Evolutionary conservation across 1,140 invertebrate genomes (phyloP).

Genomic region (Drosophila jambulina): DNA sequence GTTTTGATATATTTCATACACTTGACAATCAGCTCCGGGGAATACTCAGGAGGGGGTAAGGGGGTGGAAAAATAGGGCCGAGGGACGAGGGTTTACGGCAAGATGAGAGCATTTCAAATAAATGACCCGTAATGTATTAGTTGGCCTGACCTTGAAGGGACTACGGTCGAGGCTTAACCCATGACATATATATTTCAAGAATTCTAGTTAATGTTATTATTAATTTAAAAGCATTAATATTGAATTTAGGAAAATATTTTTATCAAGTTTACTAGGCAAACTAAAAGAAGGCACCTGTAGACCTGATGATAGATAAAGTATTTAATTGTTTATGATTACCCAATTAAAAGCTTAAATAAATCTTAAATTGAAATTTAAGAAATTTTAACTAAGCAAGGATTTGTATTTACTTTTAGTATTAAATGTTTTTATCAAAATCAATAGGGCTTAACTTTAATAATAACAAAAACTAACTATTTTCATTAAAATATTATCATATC

Average conservation of each 20-base stretch:
- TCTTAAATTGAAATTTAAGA: background rate
- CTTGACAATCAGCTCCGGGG: conserved; percentile 67
- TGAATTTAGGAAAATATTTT: background rate
- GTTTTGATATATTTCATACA: conserved; percentile 80
- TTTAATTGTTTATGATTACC: background rate
- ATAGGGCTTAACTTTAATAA: too few species aligned
- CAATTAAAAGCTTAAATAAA: background rate
- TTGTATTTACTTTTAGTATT: too few species aligned
- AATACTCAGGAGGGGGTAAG: background rate
- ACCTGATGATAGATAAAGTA: background rate
- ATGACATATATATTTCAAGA: background rate
- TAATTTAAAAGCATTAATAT: background rate
- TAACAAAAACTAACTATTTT: too few species aligned
- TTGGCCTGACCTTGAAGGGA: conserved; percentile 41
- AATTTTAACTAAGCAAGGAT: background rate
- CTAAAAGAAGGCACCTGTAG: background rate
- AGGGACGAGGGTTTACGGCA: background rate
- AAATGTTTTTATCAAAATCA: too few species aligned
- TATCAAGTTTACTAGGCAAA: background rate
- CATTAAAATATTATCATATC: too few species aligned
- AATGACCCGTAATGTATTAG: conserved; percentile 73
- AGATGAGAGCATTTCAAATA: conserved; percentile 65
- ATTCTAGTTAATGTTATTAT: background rate
- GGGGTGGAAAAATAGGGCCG: background rate
- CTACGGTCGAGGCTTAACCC: conserved; percentile 30